Evolutionary conservation across 2,888 invertebrate species (phyloP).

Genomic region (Venusia cambrica): DNA sequence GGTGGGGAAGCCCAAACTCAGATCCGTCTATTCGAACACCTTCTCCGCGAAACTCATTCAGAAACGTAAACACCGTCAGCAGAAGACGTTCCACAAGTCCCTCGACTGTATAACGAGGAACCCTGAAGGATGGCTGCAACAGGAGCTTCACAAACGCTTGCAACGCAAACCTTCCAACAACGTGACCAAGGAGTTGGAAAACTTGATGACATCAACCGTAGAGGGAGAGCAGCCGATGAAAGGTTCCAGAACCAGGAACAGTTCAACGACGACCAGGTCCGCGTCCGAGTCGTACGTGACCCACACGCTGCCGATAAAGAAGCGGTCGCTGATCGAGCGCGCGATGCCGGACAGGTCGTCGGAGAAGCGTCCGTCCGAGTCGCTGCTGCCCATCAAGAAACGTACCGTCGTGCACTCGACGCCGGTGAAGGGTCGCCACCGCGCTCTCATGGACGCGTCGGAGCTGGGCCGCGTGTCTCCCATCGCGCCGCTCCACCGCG

Average conservation of each 20-base stretch:
- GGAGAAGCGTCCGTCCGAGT: conserved; percentile 3
- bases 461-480: conserved; percentile 59
- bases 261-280: conserved; percentile 36
- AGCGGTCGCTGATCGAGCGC: conserved; percentile 44
- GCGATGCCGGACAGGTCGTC: no score
- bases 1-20: conserved; percentile 47
- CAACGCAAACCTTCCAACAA: conserved; percentile 28
- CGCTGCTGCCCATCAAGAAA: conserved; percentile 54
- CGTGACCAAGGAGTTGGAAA: conserved; percentile 43
- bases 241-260: conserved; percentile 35
- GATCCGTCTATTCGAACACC: conserved; percentile 54
- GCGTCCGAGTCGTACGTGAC: conserved; percentile 44
- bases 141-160: conserved; percentile 41
- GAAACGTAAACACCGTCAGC: conserved; percentile 31
- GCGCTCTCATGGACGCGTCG: conserved; percentile 38
- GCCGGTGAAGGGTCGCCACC: conserved; percentile 48
- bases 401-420: conserved; percentile 59
- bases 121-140: conserved; percentile 55
- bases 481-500: conserved; percentile 35
- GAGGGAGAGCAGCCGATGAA: conserved; percentile 42
- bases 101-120: conserved; percentile 41
- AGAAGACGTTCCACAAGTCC: conserved; percentile 45
- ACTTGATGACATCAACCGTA: conserved; percentile 47
- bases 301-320: conserved; percentile 57
- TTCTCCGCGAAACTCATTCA: conserved; percentile 32